Evolutionary conservation across 2,888 invertebrate species (phyloP), one percentile per base, ranked within the genome.

Genomic region (Stenurella melanura): DNA sequence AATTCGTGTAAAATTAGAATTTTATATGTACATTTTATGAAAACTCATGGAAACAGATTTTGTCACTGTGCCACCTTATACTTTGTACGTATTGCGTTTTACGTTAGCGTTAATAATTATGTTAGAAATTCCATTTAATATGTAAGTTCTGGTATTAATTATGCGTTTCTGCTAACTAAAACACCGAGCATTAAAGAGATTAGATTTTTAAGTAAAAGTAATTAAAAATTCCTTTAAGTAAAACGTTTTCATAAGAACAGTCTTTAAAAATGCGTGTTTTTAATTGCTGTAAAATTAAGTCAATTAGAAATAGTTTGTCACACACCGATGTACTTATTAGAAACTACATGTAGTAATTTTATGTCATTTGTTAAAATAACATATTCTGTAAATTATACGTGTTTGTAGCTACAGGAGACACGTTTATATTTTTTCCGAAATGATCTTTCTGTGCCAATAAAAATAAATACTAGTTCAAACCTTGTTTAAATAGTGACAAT

Each of bases 261-360:
- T 61, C 63, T 72, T 75, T 72, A 67, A 58, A 38, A 66, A 77
- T 74, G 74, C 74, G 78, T 77, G 79, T 50, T n/a, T 73, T 71
- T 74, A 75, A 77, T 79, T 34, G 54, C 38, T 38, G 4, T 21
- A 34, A 26, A 71, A 75, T 77, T 73, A 69, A 77, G 71, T 67
- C 71, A 75, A 67, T 77, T 58, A 30, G 70, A 74, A 64, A 67
- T 67, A 61, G 75, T 21, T 10, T 77, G 74, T 58, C 63, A 74
- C 77, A 77, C 71, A 57, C 19, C 54, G 34, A 42, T 63, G 56
- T 64, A 34, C 57, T 68, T 42, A 69, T 78, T 73, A 73, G 17
- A 57, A 76, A 66, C 67, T 69, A 26, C n/a, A 67, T 67, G 26
- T 19, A 19, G 0, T n/a, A 50, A 50, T 50, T 50, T 50, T n/a